A percentile compares a stretch with the other conserved stretches of the same genome.
Conservation (phyloP, 2,888 invertebrate species). For the Tuberolachnus salignus region DNA sequence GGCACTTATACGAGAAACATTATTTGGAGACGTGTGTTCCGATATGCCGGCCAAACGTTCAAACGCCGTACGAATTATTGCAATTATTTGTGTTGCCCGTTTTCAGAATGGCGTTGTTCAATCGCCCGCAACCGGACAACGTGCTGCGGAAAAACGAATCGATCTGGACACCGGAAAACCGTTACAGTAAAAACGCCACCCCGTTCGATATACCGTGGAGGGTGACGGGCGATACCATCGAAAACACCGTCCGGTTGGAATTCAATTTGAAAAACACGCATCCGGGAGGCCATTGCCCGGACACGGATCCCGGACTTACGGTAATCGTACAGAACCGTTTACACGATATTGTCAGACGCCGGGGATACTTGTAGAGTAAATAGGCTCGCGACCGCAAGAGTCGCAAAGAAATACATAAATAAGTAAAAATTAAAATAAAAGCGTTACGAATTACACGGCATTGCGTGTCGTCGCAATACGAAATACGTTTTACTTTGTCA, state of each 20-base stretch:
- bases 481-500: too few relatives aligned
- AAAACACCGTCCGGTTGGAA: constrained; percentile 51
- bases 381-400: too few relatives aligned
- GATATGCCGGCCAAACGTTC: too few relatives aligned
- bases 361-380: too few relatives aligned
- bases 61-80: too few relatives aligned
- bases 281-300: constrained; percentile 31
- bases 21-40: constrained; percentile 56
- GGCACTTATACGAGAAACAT: constrained; percentile 37
- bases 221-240: constrained; percentile 53
- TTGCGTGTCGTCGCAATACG: too few relatives aligned
- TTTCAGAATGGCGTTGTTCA: constrained; percentile 16
- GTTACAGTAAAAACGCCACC: constrained; percentile 12
- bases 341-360: neutral
- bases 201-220: constrained; percentile 56
- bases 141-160: constrained; percentile 10
- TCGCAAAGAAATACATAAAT: too few relatives aligned
- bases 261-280: constrained; percentile 32
- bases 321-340: constrained; percentile 35
- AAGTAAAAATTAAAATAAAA: too few relatives aligned
- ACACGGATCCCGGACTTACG: constrained; percentile 51
- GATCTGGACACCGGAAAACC: constrained; percentile 47
- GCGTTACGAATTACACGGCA: too few relatives aligned
- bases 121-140: neutral
- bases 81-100: too few relatives aligned